Evolutionary conservation across 2,113 vertebrate genomes (phyloP).

Genomic region (Gopherus flavomarginatus): DNA sequence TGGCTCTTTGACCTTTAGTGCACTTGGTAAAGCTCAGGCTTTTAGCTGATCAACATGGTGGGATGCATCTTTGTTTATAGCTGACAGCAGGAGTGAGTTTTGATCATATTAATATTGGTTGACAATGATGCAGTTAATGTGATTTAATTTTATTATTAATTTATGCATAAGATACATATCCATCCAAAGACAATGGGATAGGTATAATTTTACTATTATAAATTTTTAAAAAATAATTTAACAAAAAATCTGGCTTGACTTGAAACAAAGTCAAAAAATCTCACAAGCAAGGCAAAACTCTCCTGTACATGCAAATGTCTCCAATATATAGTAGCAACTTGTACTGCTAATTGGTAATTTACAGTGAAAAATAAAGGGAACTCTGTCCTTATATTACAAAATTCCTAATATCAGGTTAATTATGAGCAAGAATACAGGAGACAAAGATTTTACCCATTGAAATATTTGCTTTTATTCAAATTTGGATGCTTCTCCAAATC

Average conservation of each 20-base stretch:
- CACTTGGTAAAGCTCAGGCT: not conserved
- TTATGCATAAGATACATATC: not conserved
- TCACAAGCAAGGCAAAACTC: not conserved
- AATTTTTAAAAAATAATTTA: not conserved
- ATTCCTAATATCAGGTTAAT: too few species aligned
- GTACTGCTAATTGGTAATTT: not conserved
- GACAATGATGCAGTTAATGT: not conserved
- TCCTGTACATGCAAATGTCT: not conserved
- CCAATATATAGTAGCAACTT: not conserved
- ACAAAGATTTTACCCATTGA: not conserved
- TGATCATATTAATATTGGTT: not conserved
- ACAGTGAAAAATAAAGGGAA: not conserved
- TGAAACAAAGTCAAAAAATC: not conserved
- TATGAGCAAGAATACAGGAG: too few species aligned
- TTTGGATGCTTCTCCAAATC: not conserved
- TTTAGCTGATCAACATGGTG: not conserved
- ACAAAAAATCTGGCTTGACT: not conserved
- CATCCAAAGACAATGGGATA: not conserved
- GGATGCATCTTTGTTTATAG: not conserved
- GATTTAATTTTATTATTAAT: not conserved
- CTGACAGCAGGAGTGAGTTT: not conserved
- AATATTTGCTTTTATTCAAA: not conserved
- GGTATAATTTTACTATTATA: not conserved
- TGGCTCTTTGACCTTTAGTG: not conserved
- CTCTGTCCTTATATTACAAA: too few species aligned